Evolutionary conservation across 2,113 vertebrate genomes (phyloP).

Genomic region (Rhinopomastus cyanomelas): DNA sequence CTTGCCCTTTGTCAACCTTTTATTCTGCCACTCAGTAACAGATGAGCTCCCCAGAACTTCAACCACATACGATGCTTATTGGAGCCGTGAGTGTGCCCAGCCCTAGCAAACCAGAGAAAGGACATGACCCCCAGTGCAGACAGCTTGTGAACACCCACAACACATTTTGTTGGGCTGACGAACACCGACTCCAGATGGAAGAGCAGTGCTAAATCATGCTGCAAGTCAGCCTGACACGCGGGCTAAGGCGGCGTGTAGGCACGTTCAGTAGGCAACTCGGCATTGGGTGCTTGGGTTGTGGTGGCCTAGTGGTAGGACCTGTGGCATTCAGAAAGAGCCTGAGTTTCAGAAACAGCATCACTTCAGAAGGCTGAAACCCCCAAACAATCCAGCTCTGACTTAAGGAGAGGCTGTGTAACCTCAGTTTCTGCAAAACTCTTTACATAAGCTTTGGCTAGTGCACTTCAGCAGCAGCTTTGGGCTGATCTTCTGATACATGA

Average conservation of each 20-base stretch:
- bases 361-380: neutral
- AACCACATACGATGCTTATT: rapidly evolving
- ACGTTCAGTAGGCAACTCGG: neutral
- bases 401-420: neutral
- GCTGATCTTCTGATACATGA: constrained; percentile 29
- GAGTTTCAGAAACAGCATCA: neutral
- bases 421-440: constrained; percentile 45
- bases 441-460: constrained; percentile 10
- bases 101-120: neutral
- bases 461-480: neutral
- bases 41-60: neutral
- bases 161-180: neutral
- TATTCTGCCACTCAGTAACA: neutral
- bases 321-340: neutral
- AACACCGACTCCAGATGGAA: neutral
- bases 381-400: neutral
- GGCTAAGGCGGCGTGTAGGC: neutral
- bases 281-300: neutral
- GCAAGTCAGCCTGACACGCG: neutral
- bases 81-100: rapidly evolving
- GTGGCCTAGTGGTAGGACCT: neutral
- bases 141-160: neutral
- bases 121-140: neutral
- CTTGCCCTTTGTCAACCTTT: neutral
- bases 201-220: neutral